Base-by-base conservation (phyloP, 37 sponge, comb jelly and placozoan genomes). In the Crambe crambe region DNA sequence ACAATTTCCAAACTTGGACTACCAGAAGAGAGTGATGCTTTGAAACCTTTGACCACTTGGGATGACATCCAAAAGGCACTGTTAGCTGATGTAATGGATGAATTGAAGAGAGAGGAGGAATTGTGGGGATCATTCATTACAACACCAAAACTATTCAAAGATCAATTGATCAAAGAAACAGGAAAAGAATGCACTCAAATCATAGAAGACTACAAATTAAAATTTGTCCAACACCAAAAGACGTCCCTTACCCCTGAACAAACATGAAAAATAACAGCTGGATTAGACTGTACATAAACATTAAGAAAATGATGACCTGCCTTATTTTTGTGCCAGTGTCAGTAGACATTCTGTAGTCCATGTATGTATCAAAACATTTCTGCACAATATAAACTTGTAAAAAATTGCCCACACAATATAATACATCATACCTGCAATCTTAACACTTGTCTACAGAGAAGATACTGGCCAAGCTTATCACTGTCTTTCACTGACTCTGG, bases 281-380 rank as follows among this genome's bases (percentile, higher is more conserved):
- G 26, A 73, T 37, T 72, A 41, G 23, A 72, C 15, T 18, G 18
- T 54, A 23, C 63, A 61, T 23, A 8, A 29, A 23, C 15, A 61
- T 27, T 61, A 61, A 23, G 6, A 61, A 23, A 20, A 61, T 61
- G 6, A 61, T 61, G 12, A 61, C 6, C 25, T 61, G 25, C 63
- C 30, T 23, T n/a, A 58, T 4, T 58, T 56, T 30, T 51, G 22
- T 71, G 31, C 43, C 37, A 23, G n/a, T 27, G 10, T 63, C 73
- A 59, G 73, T 20, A 26, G 67, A 38, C 61, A 31, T 27, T 57
- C 40, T 77, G 70, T 76, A 38, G 58, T 77, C 79, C 26, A 77
- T 41, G 67, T 89, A 89, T 38, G 83, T 47, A 60, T 89, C 89
- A 77, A 89, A 89, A 31, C 89, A 83, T 32, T 77, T 58, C 89